Evolutionary conservation across 2,888 invertebrate genomes (phyloP), one percentile per base, ranked within the genome.

Genomic region (Gymnocheta viridis): DNA sequence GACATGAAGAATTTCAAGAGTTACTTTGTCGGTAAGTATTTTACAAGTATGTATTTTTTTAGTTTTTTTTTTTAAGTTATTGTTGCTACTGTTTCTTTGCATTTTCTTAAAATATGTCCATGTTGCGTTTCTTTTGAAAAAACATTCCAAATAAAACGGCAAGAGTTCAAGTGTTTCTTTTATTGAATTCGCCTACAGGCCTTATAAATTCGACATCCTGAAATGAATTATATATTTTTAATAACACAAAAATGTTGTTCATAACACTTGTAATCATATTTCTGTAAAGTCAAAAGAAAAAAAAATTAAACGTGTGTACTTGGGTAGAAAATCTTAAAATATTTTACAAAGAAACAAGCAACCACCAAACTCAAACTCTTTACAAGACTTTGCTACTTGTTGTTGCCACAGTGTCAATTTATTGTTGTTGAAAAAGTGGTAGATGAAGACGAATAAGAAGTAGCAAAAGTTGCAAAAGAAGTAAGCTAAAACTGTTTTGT

Each of bases 261-360:
- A 74, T 62, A 82, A 73, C 81, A 84, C 84, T 84, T 81, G 84
- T 84, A 84, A 81, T 74, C 67, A 69, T 82, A 69, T 62, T 74
- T 58, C 22, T 80, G 66, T 80, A 80, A 67, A 78, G 69, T 69
- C 29, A 29, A 78, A 60, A 14, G n/a, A 76, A 66, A 22, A 29
- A 44, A 64, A 29, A 4, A 14, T n/a, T 12, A 58, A 58, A 49
- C n/a, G 44, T 12, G 35, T 19, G 2, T 32, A 44, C 69, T 54
- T 62, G 58, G 66, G 72, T 54, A 64, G 64, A 58, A 80, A 80
- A 72, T 64, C 62, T 79, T 72, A 56, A 35, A 72, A 41, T 17
- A 22, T 54, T 54, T 35, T 3, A 81, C n/a, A 67, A 69, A 62
- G 44, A 14, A 62, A 9, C n/a, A 2, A 54, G 17, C 60, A 29